Base-by-base conservation (phyloP, 2,888 invertebrate species). In the Anodontia alba region DNA sequence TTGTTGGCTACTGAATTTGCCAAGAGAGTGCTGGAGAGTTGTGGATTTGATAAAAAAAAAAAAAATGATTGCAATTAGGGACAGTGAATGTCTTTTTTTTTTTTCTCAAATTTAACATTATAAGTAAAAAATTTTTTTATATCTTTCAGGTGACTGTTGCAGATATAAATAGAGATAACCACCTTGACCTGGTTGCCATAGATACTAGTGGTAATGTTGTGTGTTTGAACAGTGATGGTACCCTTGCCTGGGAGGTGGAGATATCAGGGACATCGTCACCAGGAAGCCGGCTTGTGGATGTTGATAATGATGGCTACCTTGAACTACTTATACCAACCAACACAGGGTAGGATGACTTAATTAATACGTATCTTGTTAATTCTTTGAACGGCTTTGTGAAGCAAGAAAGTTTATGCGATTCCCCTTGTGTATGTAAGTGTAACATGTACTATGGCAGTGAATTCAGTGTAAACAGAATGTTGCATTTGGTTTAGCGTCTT, bases 181-280 rank as follows among this genome's bases (percentile, higher is more conserved):
- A 76, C 8, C 81, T 93, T 57, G 91, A 93, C 75, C 73, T 94
- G 15, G 80, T 93, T 54, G 90, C 89, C 23, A 76, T 91, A 36
- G 93, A 93, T 73, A 91, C 88, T 10, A 91, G 90, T 78, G 92
- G 91, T n/a, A 90, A 89, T 84, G 92, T 93, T 0, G 73, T 85
- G 8, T 93, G 93, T 81, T 81, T 90, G 36, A 84, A 88, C 69
- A 75, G 74, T 15, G 85, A 89, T 51, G 93, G 92, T 0, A 76
- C 80, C 3, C 73, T 81, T 12, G 31, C 87, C 20, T 93, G 93
- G 93, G 91, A 93, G 72, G 73, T 87, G 0, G 80, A 89, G 66
- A 83, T 92, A 8, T 88, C 90, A 1, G 92, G 92, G 0, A 86
- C 88, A 1, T 87, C 87, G 5, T 89, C 91, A 8, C 87, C 91